Conservation (phyloP, 2,888 invertebrate genomes). For the Pharmacophagus antenor region DNA sequence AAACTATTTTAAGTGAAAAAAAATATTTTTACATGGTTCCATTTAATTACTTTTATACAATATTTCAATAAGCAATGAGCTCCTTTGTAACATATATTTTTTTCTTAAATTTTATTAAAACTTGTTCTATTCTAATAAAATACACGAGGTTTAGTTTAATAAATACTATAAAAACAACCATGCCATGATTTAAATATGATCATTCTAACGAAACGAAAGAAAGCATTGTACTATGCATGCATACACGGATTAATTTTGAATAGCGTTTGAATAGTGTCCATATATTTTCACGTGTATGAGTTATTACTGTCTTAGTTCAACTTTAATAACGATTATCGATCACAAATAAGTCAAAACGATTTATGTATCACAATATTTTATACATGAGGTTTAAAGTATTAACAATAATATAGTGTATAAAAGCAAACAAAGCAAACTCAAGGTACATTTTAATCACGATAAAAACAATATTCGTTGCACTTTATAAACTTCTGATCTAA, state of each 20-base stretch:
- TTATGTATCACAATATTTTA: neutral
- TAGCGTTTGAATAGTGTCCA: conserved; percentile 11
- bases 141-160: conserved; percentile 49
- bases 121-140: conserved; percentile 19
- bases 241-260: conserved; percentile 30
- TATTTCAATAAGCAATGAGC: too few species aligned
- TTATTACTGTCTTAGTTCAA: too few species aligned
- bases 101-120: too few species aligned
- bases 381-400: neutral
- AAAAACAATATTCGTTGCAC: neutral
- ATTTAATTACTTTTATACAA: too few species aligned
- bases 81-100: too few species aligned
- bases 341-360: neutral
- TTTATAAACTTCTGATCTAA: neutral
- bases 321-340: neutral
- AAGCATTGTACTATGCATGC: conserved; percentile 56
- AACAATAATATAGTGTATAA: neutral
- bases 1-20: too few species aligned
- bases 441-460: too few species aligned
- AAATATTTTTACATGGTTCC: too few species aligned
- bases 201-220: conserved; percentile 57
- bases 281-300: too few species aligned
- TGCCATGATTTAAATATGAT: conserved; percentile 58
- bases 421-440: conserved; percentile 1
- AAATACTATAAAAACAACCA: conserved; percentile 54